Percentiles rank a stretch among this genome's conserved stretches.
Conservation (phyloP, 2,888 invertebrate species). For the Aporophyla lueneburgensis region DNA sequence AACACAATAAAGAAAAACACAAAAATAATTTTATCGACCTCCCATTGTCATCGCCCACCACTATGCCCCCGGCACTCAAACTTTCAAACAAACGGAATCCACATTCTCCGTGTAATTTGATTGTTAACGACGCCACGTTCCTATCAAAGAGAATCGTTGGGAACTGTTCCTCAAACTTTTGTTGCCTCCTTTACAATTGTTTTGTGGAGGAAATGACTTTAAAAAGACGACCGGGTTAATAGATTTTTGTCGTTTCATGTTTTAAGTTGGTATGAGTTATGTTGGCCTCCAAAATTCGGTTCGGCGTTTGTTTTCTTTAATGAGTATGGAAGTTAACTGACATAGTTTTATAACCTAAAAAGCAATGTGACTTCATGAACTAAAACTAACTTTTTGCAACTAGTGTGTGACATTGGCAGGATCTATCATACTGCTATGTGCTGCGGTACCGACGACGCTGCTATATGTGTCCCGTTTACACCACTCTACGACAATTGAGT, state of each 20-base stretch:
- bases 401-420: too few relatives aligned
- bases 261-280: constrained; percentile 29
- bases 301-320: not conserved
- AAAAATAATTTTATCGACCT: constrained; percentile 8
- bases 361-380: too few relatives aligned
- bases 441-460: too few relatives aligned
- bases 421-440: too few relatives aligned
- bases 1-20: too few relatives aligned
- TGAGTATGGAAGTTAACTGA: not conserved
- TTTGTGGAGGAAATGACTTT: constrained; percentile 42
- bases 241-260: constrained; percentile 55
- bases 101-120: constrained; percentile 57
- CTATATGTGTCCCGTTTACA: too few relatives aligned
- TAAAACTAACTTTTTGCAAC: too few relatives aligned
- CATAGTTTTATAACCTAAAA: not conserved
- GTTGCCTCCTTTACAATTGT: constrained; percentile 46
- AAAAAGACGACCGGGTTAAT: constrained; percentile 53
- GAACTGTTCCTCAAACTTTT: constrained; percentile 53
- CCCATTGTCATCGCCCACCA: constrained; percentile 5
- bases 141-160: constrained; percentile 50
- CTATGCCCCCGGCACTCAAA: constrained; percentile 39
- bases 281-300: not conserved
- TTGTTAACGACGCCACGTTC: constrained; percentile 55
- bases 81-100: constrained; percentile 52
- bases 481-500: too few relatives aligned